These are phyloP conservation scores for Heliopora coerulea DNA, from an alignment of 92 coral and sea anemone species.

Conservation along the genomic window DNA sequence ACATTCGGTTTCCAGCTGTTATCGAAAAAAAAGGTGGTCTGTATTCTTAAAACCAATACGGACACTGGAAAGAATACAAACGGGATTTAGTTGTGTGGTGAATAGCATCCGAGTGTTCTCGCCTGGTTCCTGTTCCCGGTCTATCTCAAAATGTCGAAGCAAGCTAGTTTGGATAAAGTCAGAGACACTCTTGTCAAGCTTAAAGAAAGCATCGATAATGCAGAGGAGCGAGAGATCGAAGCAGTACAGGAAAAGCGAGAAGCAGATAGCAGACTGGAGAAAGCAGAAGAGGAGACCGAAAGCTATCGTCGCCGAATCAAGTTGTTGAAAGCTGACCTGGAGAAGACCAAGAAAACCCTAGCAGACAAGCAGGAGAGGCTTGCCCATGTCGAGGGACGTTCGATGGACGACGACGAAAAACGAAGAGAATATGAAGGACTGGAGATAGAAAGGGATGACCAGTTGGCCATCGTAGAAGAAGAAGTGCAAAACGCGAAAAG, in stretches of 20 bases:
- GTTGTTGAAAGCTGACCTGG: conserved; percentile 46
- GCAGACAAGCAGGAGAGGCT: conserved; percentile 70
- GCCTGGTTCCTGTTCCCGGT: neutral
- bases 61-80: neutral
- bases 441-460: conserved; percentile 39
- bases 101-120: conserved; percentile 4
- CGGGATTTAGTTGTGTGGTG: neutral
- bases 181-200: conserved; percentile 59
- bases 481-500: conserved; percentile 40
- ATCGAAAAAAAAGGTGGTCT: neutral
- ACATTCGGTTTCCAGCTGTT: neutral
- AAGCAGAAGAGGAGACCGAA: conserved; percentile 62
- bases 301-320: conserved; percentile 70
- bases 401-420: conserved; percentile 57
- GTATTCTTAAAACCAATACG: conserved; percentile 3
- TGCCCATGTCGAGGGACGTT: conserved; percentile 66
- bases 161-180: conserved; percentile 37
- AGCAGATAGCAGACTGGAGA: conserved; percentile 32
- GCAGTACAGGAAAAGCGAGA: conserved; percentile 43
- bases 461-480: conserved; percentile 49
- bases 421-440: conserved; percentile 51
- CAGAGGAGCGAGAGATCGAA: conserved; percentile 62
- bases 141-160: conserved; percentile 12
- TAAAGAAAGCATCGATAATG: conserved; percentile 66
- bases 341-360: conserved; percentile 63